Evolutionary conservation across 2,888 invertebrate genomes (phyloP), one percentile per base, ranked within the genome.

Genomic region (Tetragonisca angustula): DNA sequence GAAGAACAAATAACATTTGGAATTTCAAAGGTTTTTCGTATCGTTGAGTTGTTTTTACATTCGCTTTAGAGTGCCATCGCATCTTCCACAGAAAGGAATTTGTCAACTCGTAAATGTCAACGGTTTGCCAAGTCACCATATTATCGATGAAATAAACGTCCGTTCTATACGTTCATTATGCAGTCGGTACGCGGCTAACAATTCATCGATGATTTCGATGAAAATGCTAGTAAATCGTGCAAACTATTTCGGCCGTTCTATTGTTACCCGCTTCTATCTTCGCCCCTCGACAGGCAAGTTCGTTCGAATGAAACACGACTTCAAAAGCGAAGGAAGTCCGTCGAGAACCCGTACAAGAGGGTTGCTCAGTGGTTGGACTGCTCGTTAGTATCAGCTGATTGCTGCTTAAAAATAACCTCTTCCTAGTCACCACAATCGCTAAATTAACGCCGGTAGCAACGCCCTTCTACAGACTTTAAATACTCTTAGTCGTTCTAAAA

Each of bases 351-450:
- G 76, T 72, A 56, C 62, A 85, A 87, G 87, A 83, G 87, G 90
- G 83, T 89, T 88, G 79, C 79, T 81, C 73, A 87, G 88, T 87
- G 87, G 91, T 86, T 87, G 88, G 86, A 79, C 78, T 83, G 89
- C 91, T 92, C 91, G 90, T 92, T 91, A 91, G 90, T 75, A 86
- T 83, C 87, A 85, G 89, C 85, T 83, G 87, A 79, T 80, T n/a
- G 62, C 75, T 85, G 85, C 83, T 91, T 86, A 90, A 91, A 91
- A 91, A 91, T 91, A 91, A 88, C 89, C 83, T 80, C 79, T 81
- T 86, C 78, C 81, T 81, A 84, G 74, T 54, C 67, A 64, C n/a
- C 75, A 84, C 89, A 84, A 85, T 86, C 89, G 81, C 84, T 85
- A 90, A 92, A 91, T 92, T 90, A 91, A 86, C 86, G 81, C 78